These are phyloP conservation scores for Temnothorax longispinosus DNA, from an alignment of 1,140 invertebrate genomes.

Conservation along the genomic window DNA sequence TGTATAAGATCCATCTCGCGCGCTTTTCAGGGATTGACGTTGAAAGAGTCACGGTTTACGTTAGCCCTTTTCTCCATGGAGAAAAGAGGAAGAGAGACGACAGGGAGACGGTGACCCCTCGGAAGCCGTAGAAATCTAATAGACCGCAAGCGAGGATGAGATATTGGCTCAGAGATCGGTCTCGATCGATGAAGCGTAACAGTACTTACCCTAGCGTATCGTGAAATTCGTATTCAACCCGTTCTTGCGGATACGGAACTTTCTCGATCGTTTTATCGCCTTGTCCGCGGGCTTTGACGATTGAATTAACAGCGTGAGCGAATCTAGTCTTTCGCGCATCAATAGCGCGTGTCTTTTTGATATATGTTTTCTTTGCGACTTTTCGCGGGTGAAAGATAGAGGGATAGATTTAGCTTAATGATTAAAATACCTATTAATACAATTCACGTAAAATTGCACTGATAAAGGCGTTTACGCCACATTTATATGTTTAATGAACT, in stretches of 20 bases:
- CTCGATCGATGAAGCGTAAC: slow-evolving; percentile 71
- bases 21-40: slow-evolving; percentile 74
- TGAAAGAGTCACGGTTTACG: slow-evolving; percentile 76
- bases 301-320: slow-evolving; percentile 67
- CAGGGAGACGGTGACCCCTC: slow-evolving; percentile 67
- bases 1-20: slow-evolving; percentile 73
- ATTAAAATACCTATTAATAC: slow-evolving; percentile 8
- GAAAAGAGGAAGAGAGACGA: slow-evolving; percentile 38
- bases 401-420: not conserved
- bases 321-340: not conserved
- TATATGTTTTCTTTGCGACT: not conserved
- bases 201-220: slow-evolving; percentile 63
- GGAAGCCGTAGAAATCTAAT: slow-evolving; percentile 82
- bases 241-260: not conserved
- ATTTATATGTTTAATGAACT: slow-evolving; percentile 54
- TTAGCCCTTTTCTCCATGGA: slow-evolving; percentile 56
- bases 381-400: not conserved
- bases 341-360: not conserved
- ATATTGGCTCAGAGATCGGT: slow-evolving; percentile 77
- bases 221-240: slow-evolving; percentile 52
- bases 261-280: not conserved
- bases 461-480: slow-evolving; percentile 22
- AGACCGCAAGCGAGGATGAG: slow-evolving; percentile 80
- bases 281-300: slow-evolving; percentile 44
- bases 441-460: not conserved